Conservation (phyloP, 2,888 invertebrate genomes). For the Zonitis immaculata region DNA sequence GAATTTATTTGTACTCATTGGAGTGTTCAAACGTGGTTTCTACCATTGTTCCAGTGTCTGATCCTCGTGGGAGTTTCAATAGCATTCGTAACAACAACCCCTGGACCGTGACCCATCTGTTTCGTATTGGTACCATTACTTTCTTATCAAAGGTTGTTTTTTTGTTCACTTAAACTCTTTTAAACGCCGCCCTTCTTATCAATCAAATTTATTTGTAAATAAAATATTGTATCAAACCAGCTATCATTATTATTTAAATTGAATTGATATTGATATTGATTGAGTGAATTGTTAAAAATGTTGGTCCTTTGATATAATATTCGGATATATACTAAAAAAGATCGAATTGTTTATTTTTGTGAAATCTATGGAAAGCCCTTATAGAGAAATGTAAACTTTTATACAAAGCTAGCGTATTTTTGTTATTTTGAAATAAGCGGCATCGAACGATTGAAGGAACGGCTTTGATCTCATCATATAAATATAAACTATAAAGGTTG, state of each 20-base stretch:
- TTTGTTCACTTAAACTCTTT: constrained; percentile 10
- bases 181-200: constrained; percentile 18
- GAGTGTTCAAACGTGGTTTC: constrained; percentile 25
- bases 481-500: constrained; percentile 25
- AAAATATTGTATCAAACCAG: too few species aligned
- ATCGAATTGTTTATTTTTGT: constrained; percentile 42
- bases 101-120: constrained; percentile 26
- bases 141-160: constrained; percentile 19
- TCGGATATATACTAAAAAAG: constrained; percentile 33
- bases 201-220: too few species aligned
- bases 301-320: not conserved
- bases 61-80: constrained; percentile 23
- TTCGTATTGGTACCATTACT: constrained; percentile 20
- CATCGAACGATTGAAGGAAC: constrained; percentile 31
- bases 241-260: not conserved
- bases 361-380: constrained; percentile 41
- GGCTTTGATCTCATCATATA: constrained; percentile 39
- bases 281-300: not conserved
- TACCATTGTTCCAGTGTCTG: constrained; percentile 25
- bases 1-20: constrained; percentile 19
- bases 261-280: not conserved
- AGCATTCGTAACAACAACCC: constrained; percentile 19
- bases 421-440: constrained; percentile 28
- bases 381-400: constrained; percentile 42
- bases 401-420: constrained; percentile 26